phyloP scores from a whole-genome alignment of 2,113 vertebrate genomes.

The Aldabrachelys gigantea region DNA sequence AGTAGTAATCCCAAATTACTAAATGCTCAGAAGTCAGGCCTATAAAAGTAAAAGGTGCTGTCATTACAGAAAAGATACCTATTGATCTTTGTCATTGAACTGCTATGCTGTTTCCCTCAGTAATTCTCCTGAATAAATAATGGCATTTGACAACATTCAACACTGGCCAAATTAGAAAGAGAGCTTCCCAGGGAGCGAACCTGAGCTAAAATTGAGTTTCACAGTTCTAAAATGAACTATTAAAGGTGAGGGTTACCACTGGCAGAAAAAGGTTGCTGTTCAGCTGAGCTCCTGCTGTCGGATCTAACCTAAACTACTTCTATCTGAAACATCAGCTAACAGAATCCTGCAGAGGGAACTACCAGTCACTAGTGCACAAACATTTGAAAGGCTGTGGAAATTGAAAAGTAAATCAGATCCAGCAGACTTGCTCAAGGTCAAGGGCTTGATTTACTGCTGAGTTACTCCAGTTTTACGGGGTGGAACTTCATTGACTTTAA shows the following conservation, averaged over 20 bases:
- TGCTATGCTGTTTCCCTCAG: neutral
- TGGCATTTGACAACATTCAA: conserved; percentile 50
- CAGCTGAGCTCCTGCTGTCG: neutral
- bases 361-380: neutral
- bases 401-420: neutral
- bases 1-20: conserved; percentile 2
- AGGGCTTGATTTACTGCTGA: neutral
- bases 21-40: conserved; percentile 34
- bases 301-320: neutral
- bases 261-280: neutral
- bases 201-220: neutral
- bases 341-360: neutral
- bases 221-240: neutral
- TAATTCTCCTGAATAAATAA: conserved; percentile 59
- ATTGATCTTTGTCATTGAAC: conserved; percentile 17
- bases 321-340: neutral
- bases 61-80: conserved; percentile 8
- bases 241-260: neutral
- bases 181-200: neutral
- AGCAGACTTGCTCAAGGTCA: fast-evolving
- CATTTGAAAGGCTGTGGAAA: neutral
- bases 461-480: neutral
- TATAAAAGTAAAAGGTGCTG: neutral
- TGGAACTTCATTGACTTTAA: neutral
- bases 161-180: conserved; percentile 49